Percentiles rank a stretch among this genome's conserved stretches.
phyloP scores from a whole-genome alignment of 2,888 invertebrate species.

The Morinoia aosen region DNA sequence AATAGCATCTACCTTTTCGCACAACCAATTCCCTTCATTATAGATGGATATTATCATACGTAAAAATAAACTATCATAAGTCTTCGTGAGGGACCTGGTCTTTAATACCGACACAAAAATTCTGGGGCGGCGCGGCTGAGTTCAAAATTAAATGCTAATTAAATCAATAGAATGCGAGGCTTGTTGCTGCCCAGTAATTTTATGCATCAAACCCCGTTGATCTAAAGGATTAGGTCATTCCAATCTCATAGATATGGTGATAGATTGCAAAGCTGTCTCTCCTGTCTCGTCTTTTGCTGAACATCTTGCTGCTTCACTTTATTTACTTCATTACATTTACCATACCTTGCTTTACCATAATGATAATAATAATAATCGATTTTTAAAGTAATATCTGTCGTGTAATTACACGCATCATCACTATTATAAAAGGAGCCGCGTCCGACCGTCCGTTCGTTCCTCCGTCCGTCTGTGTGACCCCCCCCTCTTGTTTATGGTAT shows the following conservation, averaged over 20 bases:
- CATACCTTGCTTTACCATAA: neutral
- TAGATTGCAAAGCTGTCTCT: neutral
- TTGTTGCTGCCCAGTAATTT: neutral
- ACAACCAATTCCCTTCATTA: neutral
- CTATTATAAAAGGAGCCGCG: too few relatives aligned
- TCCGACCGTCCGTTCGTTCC: too few relatives aligned
- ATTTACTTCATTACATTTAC: too few relatives aligned
- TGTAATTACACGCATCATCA: too few relatives aligned
- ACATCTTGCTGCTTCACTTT: neutral
- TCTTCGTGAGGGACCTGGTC: neutral
- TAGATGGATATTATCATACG: neutral
- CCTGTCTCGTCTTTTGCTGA: neutral
- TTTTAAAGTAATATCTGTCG: too few relatives aligned
- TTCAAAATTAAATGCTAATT: conserved; percentile 18
- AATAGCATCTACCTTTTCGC: neutral
- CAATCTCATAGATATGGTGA: neutral
- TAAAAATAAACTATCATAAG: neutral
- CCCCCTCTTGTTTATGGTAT: too few relatives aligned
- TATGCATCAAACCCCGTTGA: conserved; percentile 30
- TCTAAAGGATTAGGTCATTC: neutral
- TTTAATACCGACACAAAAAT: neutral
- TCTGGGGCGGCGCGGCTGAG: neutral
- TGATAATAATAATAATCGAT: neutral
- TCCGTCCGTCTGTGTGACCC: too few relatives aligned
- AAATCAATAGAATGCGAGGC: neutral